Percentiles rank a stretch among this genome's conserved stretches.
These are phyloP conservation scores for Andrena minutula DNA, from an alignment of 2,888 invertebrate species.

Conservation along the genomic window DNA sequence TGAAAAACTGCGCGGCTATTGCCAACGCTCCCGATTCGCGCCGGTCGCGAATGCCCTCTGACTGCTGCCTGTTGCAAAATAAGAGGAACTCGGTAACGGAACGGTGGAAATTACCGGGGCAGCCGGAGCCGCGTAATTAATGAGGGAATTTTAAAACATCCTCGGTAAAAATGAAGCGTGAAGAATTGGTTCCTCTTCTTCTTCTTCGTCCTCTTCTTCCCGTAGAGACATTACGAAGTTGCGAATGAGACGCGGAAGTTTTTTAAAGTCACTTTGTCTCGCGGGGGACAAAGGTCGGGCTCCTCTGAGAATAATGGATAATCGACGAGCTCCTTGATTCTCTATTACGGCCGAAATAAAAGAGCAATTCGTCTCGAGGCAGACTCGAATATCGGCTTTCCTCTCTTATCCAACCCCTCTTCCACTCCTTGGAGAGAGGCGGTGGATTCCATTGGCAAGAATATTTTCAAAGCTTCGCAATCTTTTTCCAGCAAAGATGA, in stretches of 20 bases:
- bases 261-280: constrained; percentile 73
- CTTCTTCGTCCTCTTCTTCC: not conserved
- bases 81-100: constrained; percentile 33
- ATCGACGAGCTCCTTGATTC: constrained; percentile 76
- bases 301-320: constrained; percentile 72
- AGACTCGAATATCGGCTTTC: constrained; percentile 67
- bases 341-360: constrained; percentile 73
- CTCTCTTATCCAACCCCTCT: constrained; percentile 45
- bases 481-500: not conserved
- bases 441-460: constrained; percentile 16
- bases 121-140: constrained; percentile 27
- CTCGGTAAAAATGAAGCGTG: constrained; percentile 42
- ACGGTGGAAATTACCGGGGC: constrained; percentile 5
- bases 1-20: constrained; percentile 35
- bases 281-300: constrained; percentile 71
- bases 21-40: constrained; percentile 16
- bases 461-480: constrained; percentile 40
- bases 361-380: constrained; percentile 66
- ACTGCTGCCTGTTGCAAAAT: not conserved
- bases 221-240: constrained; percentile 62
- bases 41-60: not conserved
- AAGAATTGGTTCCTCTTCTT: constrained; percentile 26
- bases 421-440: constrained; percentile 19
- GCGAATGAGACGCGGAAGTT: constrained; percentile 68
- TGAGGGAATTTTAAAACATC: constrained; percentile 42